Conservation (phyloP, 1,140 invertebrate genomes). For the Drosophila biarmipes region DNA sequence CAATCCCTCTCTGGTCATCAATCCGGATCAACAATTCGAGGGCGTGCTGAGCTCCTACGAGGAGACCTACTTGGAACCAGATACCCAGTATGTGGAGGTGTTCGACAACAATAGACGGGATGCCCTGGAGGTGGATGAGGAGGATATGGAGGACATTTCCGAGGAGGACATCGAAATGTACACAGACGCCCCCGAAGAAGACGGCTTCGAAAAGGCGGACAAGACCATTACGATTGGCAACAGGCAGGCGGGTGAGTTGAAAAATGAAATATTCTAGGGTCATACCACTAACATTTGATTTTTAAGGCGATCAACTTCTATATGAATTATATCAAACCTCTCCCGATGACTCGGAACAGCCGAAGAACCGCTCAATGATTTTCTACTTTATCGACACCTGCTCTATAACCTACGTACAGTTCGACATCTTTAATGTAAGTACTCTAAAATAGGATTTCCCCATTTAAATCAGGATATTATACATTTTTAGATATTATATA, state of each 20-base stretch:
- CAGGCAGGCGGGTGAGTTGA: constrained; percentile 58
- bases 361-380: constrained; percentile 41
- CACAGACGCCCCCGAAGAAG: neutral
- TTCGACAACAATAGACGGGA: constrained; percentile 21
- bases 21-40: constrained; percentile 60
- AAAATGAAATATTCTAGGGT: neutral
- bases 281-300: neutral
- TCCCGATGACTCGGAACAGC: neutral
- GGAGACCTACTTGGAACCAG: neutral
- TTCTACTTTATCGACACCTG: constrained; percentile 75
- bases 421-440: constrained; percentile 74
- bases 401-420: constrained; percentile 74
- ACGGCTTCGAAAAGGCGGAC: constrained; percentile 39
- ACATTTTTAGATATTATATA: too few species aligned
- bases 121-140: constrained; percentile 8
- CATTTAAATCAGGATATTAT: too few species aligned
- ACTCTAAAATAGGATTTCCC: too few species aligned
- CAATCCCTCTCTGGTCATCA: constrained; percentile 54
- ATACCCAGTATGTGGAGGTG: neutral
- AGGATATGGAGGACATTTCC: neutral
- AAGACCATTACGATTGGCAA: constrained; percentile 68
- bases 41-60: constrained; percentile 42
- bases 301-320: constrained; percentile 61
- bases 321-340: constrained; percentile 64
- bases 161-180: constrained; percentile 8